Conservation (phyloP, 23 tunicate genomes). For the Corella eumyota region DNA sequence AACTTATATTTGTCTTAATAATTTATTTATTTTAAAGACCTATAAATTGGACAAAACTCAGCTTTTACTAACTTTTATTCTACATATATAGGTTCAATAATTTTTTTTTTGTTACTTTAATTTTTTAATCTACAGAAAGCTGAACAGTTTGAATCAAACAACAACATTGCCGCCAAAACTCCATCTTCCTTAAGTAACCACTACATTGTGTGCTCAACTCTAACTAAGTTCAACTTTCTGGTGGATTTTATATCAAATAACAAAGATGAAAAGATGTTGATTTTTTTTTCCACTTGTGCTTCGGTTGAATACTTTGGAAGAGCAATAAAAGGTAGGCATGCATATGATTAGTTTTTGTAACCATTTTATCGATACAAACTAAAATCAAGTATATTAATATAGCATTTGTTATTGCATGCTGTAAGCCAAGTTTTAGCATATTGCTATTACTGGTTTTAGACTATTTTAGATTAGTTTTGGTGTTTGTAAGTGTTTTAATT, state of each 20-base stretch:
- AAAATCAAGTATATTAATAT: too few relatives aligned
- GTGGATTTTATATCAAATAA: constrained; percentile 27
- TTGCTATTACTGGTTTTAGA: too few relatives aligned
- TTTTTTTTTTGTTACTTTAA: too few relatives aligned
- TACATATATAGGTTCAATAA: too few relatives aligned
- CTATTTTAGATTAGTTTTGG: too few relatives aligned
- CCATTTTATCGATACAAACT: too few relatives aligned
- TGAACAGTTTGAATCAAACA: constrained; percentile 2
- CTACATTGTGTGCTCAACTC: constrained; percentile 32
- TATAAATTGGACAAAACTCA: not conserved
- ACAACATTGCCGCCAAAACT: constrained; percentile 35
- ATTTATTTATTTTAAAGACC: not conserved
- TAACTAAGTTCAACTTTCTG: constrained; percentile 47
- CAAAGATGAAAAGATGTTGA: constrained; percentile 46
- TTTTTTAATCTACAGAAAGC: constrained; percentile 4
- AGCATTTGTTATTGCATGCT: too few relatives aligned
- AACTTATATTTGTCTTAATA: not conserved
- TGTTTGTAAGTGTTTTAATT: too few relatives aligned
- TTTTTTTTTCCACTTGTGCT: constrained; percentile 91
- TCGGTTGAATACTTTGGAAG: constrained; percentile 86
- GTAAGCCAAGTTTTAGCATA: too few relatives aligned
- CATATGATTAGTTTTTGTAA: too few relatives aligned
- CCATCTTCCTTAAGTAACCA: constrained; percentile 60
- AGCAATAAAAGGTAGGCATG: constrained; percentile 78
- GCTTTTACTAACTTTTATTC: too few relatives aligned